Conservation (phyloP, 1,140 invertebrate genomes). For the Diabrotica undecimpunctata region DNA sequence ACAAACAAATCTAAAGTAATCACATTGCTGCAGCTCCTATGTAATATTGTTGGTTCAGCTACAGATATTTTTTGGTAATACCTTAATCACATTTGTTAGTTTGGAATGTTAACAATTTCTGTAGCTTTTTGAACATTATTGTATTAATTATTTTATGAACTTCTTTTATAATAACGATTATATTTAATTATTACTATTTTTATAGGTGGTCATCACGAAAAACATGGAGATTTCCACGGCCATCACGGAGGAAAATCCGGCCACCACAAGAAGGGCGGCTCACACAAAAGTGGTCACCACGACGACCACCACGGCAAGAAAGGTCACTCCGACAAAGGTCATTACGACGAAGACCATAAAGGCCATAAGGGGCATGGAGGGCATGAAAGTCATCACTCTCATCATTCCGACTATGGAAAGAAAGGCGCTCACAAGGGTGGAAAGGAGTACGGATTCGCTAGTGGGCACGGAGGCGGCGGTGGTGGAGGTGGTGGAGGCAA, state of each 20-base stretch:
- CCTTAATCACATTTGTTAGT: too few relatives aligned
- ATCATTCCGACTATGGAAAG: constrained; percentile 63
- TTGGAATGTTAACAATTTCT: too few relatives aligned
- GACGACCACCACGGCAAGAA: constrained; percentile 64
- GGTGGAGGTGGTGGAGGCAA: neutral
- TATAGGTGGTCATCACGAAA: constrained; percentile 65
- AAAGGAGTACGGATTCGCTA: constrained; percentile 55
- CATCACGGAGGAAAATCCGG: constrained; percentile 66
- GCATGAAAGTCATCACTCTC: constrained; percentile 62
- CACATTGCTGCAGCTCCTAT: too few relatives aligned
- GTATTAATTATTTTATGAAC: too few relatives aligned
- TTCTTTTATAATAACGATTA: neutral
- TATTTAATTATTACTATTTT: neutral
- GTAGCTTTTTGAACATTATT: too few relatives aligned
- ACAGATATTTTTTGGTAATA: too few relatives aligned
- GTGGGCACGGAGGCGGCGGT: constrained; percentile 5
- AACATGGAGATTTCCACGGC: constrained; percentile 66
- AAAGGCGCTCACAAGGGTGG: constrained; percentile 62
- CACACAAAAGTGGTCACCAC: constrained; percentile 65
- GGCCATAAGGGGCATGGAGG: constrained; percentile 68
- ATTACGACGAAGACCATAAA: constrained; percentile 72
- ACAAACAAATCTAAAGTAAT: too few relatives aligned
- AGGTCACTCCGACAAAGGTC: constrained; percentile 63
- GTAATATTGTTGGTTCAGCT: too few relatives aligned
- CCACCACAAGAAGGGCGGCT: constrained; percentile 64